Evolutionary conservation across 2,888 invertebrate species (phyloP).

Genomic region (Chaetogeoica ovagalla): DNA sequence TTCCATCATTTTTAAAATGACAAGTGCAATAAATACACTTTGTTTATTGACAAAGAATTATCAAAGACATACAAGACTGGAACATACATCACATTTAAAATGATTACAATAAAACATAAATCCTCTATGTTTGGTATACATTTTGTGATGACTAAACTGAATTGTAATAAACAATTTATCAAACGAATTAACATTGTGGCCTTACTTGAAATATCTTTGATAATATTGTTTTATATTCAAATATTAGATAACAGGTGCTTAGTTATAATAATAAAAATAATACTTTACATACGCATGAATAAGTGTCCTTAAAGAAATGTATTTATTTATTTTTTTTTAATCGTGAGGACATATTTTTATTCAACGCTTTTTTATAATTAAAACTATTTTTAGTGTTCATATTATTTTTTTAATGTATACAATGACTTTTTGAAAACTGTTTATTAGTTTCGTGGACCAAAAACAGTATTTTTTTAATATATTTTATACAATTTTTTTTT

Average conservation of each 20-base stretch:
- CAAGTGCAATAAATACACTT: neutral
- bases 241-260: neutral
- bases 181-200: neutral
- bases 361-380: neutral
- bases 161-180: neutral
- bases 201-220: neutral
- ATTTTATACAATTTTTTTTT: neutral
- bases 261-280: neutral
- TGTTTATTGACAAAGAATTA: neutral
- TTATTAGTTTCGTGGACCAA: neutral
- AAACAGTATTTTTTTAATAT: slow-evolving; percentile 28
- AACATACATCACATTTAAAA: neutral
- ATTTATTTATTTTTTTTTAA: neutral
- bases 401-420: neutral
- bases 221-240: neutral
- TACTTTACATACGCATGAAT: neutral
- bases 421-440: neutral
- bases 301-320: neutral
- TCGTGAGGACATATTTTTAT: neutral
- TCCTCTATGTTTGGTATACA: neutral
- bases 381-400: neutral
- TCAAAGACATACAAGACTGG: neutral
- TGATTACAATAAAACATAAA: neutral
- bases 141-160: neutral
- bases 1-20: neutral